Base-by-base conservation (phyloP, 1,140 invertebrate genomes). In the Lepidostoma basale region DNA sequence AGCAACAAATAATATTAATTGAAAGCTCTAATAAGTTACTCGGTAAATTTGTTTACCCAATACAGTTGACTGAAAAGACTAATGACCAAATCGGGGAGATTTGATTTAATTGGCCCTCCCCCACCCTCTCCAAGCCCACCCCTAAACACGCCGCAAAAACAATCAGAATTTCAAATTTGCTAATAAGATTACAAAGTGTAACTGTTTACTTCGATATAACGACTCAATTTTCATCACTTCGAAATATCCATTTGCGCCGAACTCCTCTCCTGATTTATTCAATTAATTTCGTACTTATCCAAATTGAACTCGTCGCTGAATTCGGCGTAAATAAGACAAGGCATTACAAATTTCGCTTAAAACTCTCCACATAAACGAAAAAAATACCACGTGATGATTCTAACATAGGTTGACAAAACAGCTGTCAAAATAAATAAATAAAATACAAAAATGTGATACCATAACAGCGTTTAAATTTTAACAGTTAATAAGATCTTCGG, bases 161-260 rank as follows among this genome's bases (percentile, higher is more conserved):
- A 67, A 70, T 54, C 68, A 64, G 45, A 66, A 70, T 23, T 28
- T 47, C 44, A 26, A 70, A 59, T 66, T 66, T 60, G 52, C 36
- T 66, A 70, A 70, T 67, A 70, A 70, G 63, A 70, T 70, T 70
- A 70, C 44, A 54, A 66, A 66, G 52, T 62, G 20, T 62, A 63
- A 66, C 59, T 70, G 63, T 47, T 58, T 40, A 23, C 20, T 18
- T 9, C 22, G 33, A 36, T 36, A 12, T 25, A 25, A 22, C 45
- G 45, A 49, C 23, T 23, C 23, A n/a, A 23, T 23, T 49, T 23
- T 12, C 45, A 22, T 23, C 45, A 49, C 45, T 49, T 49, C 25
- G 45, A 22, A 22, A 25, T 22, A 23, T 49, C 22, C 22, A n/a
- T 23, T 49, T 49, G 45, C 2, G n/a, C 25, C n/a, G 22, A 25